Conservation (phyloP, 2,888 invertebrate genomes). For the Ennomos erosarius region DNA sequence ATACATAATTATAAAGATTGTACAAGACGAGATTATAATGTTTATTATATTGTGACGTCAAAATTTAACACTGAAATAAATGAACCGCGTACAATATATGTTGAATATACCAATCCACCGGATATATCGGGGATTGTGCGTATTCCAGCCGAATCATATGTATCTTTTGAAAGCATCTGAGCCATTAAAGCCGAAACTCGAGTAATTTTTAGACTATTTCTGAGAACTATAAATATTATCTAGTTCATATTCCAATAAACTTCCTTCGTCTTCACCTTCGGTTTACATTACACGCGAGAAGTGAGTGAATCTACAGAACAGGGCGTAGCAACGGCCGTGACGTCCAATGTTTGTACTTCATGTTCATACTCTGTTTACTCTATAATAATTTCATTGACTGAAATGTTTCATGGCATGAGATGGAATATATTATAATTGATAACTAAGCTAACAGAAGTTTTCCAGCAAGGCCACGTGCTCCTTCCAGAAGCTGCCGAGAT, state of each 20-base stretch:
- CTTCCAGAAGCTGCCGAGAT: conserved; percentile 34
- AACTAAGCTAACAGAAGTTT: conserved; percentile 38
- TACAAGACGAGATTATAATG: no score
- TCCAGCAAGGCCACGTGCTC: conserved; percentile 34
- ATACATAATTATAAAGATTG: no score
- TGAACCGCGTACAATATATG: conserved; percentile 42
- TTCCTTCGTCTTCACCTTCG: conserved; percentile 76
- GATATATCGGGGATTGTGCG: conserved; percentile 42
- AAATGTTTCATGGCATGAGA: conserved; percentile 61
- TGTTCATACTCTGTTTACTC: conserved; percentile 72
- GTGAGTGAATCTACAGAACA: conserved; percentile 67
- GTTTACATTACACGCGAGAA: conserved; percentile 58
- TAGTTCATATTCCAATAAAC: conserved; percentile 73
- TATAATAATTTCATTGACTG: conserved; percentile 79
- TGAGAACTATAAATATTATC: conserved; percentile 77
- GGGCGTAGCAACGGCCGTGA: conserved; percentile 73
- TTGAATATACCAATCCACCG: conserved; percentile 46
- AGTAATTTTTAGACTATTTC: conserved; percentile 75
- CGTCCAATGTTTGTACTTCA: conserved; percentile 68
- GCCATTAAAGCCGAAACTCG: conserved; percentile 56
- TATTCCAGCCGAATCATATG: conserved; percentile 37
- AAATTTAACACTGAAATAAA: conserved; percentile 45
- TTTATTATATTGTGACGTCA: conserved; percentile 20
- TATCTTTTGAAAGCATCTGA: conserved; percentile 44
- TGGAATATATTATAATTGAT: conserved; percentile 14